Percentiles rank a stretch among this genome's conserved stretches.
These are phyloP conservation scores for Phaonia tiefii DNA, from an alignment of 2,888 invertebrate species.

Conservation along the genomic window DNA sequence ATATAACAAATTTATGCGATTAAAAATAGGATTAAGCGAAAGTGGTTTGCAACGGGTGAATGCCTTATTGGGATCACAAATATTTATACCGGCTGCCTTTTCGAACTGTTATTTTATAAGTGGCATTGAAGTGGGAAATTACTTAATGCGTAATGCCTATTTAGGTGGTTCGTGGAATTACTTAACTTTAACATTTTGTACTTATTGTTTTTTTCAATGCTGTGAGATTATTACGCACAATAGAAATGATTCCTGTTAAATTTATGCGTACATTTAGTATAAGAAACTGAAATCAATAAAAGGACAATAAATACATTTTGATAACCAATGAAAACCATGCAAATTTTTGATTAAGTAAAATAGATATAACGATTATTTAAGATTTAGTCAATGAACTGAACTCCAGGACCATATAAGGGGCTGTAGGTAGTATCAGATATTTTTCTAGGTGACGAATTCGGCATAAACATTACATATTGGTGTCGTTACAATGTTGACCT, in stretches of 20 bases:
- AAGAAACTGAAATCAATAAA: neutral
- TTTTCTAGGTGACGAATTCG: too few species aligned
- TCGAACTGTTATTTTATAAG: constrained; percentile 95
- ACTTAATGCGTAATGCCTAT: constrained; percentile 84
- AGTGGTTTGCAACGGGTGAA: constrained; percentile 84
- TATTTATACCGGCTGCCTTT: constrained; percentile 89
- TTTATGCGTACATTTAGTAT: too few species aligned
- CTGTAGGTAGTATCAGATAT: too few species aligned
- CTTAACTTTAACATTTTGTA: constrained; percentile 76
- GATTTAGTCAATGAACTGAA: too few species aligned
- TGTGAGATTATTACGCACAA: constrained; percentile 73
- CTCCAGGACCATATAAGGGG: too few species aligned
- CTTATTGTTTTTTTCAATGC: constrained; percentile 79
- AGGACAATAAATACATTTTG: too few species aligned
- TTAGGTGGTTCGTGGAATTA: constrained; percentile 76
- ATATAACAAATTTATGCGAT: constrained; percentile 81
- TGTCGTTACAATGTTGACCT: too few species aligned
- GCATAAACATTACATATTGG: too few species aligned
- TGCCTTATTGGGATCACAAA: constrained; percentile 86
- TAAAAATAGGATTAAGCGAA: constrained; percentile 76
- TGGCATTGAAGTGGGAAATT: constrained; percentile 87
- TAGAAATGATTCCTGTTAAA: too few species aligned
- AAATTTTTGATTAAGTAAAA: too few species aligned
- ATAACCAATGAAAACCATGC: too few species aligned
- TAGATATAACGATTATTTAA: too few species aligned